A percentile compares a stretch with the other conserved stretches of the same genome.
Evolutionary conservation across 2,113 vertebrate genomes (phyloP).

Genomic region (Eublepharis macularius): DNA sequence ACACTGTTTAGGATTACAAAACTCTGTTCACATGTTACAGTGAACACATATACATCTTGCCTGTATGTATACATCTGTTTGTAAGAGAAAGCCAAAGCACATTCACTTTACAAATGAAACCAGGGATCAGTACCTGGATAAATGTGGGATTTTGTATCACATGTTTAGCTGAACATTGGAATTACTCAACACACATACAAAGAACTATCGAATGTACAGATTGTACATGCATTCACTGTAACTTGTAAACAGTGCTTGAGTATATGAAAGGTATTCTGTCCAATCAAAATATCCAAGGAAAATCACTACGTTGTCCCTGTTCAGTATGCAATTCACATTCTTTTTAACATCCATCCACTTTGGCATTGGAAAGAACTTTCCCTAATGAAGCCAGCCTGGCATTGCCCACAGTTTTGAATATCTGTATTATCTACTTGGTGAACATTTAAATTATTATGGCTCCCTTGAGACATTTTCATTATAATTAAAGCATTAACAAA

Average conservation of each 20-base stretch:
- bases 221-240: too few species aligned
- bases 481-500: constrained; percentile 40
- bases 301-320: constrained; percentile 46
- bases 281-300: constrained; percentile 51
- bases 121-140: too few species aligned
- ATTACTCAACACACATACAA: too few species aligned
- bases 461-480: constrained; percentile 27
- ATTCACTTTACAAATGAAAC: too few species aligned
- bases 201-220: too few species aligned
- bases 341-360: constrained; percentile 16
- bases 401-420: background rate
- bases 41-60: too few species aligned
- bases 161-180: too few species aligned
- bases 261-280: background rate
- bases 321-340: constrained; percentile 36
- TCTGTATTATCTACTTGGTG: constrained; percentile 33
- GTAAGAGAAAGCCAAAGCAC: too few species aligned
- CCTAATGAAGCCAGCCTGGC: constrained; percentile 39
- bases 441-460: background rate
- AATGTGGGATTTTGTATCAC: too few species aligned
- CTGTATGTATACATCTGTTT: too few species aligned
- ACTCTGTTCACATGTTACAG: too few species aligned
- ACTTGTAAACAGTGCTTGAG: background rate
- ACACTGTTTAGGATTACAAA: too few species aligned
- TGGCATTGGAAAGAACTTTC: constrained; percentile 46